Conservation (phyloP, 2,888 invertebrate species). For the Mythimna lalbum region DNA sequence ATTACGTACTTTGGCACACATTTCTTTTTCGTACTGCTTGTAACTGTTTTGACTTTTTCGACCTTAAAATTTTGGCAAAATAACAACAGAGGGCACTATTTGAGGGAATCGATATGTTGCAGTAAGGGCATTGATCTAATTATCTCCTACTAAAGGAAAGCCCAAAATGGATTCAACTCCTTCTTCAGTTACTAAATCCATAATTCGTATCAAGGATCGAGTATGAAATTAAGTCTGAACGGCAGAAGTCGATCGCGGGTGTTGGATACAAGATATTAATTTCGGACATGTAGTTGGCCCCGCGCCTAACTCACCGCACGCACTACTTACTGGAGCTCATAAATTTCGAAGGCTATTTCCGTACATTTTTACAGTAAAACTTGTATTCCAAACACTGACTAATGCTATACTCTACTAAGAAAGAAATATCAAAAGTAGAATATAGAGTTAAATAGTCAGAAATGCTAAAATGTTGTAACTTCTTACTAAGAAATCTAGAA, state of each 20-base stretch:
- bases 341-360: conserved; percentile 81
- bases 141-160: neutral
- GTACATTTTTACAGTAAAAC: conserved; percentile 73
- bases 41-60: conserved; percentile 8
- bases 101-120: neutral
- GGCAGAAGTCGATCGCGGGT: conserved; percentile 68
- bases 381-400: conserved; percentile 61
- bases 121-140: neutral
- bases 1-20: conserved; percentile 21
- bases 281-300: conserved; percentile 82
- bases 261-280: conserved; percentile 79
- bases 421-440: conserved; percentile 17
- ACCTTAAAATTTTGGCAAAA: neutral
- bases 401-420: conserved; percentile 43
- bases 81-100: neutral
- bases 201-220: conserved; percentile 13
- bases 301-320: conserved; percentile 80
- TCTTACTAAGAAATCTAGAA: conserved; percentile 28
- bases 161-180: neutral
- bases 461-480: conserved; percentile 17
- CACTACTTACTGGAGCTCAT: conserved; percentile 80
- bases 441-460: conserved; percentile 3
- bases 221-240: conserved; percentile 64
- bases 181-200: neutral
- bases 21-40: conserved; percentile 29